Conservation (phyloP, 2,797 vertebrate species). For the Austrolebias charrua region DNA sequence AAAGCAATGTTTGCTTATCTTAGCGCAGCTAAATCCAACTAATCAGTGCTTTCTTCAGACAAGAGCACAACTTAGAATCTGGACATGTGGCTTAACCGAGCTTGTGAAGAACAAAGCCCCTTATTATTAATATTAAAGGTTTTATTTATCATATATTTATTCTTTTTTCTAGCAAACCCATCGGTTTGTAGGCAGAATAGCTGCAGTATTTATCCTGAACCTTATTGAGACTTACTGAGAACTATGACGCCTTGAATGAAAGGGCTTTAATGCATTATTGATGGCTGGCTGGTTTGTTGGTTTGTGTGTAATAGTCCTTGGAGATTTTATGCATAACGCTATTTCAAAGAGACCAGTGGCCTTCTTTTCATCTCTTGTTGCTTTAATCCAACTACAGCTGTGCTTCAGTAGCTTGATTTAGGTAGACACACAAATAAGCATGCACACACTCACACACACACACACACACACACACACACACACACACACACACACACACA, state of each 20-base stretch:
- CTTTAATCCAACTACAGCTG: slow-evolving; percentile 51
- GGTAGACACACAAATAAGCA: slow-evolving; percentile 20
- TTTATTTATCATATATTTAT: slow-evolving; percentile 41
- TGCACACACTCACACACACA: slow-evolving; percentile 2
- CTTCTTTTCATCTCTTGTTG: slow-evolving; percentile 64
- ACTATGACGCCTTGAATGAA: slow-evolving; percentile 64
- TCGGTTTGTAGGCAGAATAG: slow-evolving; percentile 26
- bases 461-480: slow-evolving; percentile 8
- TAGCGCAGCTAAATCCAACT: too few species aligned
- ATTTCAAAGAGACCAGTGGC: slow-evolving; percentile 62
- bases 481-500: slow-evolving; percentile 5
- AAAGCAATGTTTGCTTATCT: too few species aligned
- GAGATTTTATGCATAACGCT: slow-evolving; percentile 56
- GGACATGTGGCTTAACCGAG: too few species aligned
- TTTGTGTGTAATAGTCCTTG: slow-evolving; percentile 60
- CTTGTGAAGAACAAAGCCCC: slow-evolving; percentile 32
- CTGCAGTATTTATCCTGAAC: slow-evolving; percentile 42
- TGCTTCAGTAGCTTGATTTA: slow-evolving; percentile 45
- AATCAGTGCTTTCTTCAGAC: too few species aligned
- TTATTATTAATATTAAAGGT: slow-evolving; percentile 50
- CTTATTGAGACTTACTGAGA: slow-evolving; percentile 55
- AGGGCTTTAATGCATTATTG: slow-evolving; percentile 71
- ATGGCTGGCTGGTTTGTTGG: slow-evolving; percentile 62
- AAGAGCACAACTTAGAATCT: too few species aligned
- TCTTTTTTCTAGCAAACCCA: slow-evolving; percentile 40